phyloP scores from a whole-genome alignment of 2,888 invertebrate species.

The Coenonympha glycerion region DNA sequence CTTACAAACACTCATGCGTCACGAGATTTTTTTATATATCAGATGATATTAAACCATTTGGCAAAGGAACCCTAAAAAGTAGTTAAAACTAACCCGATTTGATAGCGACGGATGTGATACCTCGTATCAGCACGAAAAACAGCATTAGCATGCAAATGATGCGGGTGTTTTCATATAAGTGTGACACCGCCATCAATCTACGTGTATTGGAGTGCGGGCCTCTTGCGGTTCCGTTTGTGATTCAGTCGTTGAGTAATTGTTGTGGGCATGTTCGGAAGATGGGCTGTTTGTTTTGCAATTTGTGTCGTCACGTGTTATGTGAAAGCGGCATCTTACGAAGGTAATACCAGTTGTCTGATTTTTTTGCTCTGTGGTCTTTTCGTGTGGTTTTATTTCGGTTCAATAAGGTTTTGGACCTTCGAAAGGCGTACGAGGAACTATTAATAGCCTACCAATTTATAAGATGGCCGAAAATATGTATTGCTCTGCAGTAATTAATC shows the following conservation, averaged over 20 bases:
- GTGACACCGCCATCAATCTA: conserved; percentile 8
- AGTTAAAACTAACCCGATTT: neutral
- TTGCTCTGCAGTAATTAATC: no score
- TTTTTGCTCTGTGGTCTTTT: no score
- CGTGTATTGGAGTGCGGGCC: neutral
- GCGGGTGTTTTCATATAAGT: conserved; percentile 28
- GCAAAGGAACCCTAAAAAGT: no score
- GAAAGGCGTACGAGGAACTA: no score
- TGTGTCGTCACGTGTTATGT: conserved; percentile 11
- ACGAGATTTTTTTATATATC: no score
- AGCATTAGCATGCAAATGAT: conserved; percentile 26
- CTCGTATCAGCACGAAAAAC: conserved; percentile 19
- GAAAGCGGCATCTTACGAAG: conserved; percentile 6
- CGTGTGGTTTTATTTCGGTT: no score
- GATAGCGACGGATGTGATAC: conserved; percentile 21
- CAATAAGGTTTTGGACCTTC: no score
- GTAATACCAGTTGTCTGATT: conserved; percentile 4
- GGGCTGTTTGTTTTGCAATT: conserved; percentile 8
- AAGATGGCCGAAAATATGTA: no score
- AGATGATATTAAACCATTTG: no score
- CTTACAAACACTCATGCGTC: no score
- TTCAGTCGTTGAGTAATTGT: neutral
- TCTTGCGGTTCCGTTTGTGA: neutral
- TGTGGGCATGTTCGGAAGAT: conserved; percentile 8
- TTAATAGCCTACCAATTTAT: no score